Percentiles rank a stretch among this genome's conserved stretches.
These are phyloP conservation scores for Gyrodactylus salaris DNA, from an alignment of 1,140 invertebrate species.

Conservation along the genomic window DNA sequence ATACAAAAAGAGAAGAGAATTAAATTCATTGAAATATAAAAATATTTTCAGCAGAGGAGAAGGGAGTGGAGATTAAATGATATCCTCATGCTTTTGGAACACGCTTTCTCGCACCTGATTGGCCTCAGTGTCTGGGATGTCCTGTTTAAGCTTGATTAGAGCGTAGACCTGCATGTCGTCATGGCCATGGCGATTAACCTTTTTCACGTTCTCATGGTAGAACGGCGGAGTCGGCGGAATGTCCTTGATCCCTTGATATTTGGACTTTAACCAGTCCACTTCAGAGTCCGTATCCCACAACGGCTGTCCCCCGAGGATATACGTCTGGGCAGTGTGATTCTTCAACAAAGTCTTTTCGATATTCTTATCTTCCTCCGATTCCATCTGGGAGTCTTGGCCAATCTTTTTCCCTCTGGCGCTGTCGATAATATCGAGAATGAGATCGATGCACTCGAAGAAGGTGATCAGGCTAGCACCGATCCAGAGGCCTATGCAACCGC, in stretches of 20 bases:
- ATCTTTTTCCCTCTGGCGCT: neutral
- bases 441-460: constrained; percentile 4
- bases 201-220: neutral
- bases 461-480: constrained; percentile 5
- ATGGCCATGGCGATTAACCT: no score
- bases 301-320: neutral
- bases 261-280: neutral
- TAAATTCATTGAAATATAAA: no score
- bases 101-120: no score
- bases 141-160: no score
- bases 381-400: no score
- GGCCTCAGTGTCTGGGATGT: no score
- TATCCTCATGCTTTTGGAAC: no score
- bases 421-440: constrained; percentile 2
- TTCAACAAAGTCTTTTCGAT: neutral
- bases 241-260: neutral
- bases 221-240: neutral
- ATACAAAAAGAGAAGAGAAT: no score
- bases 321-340: neutral
- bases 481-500: constrained; percentile 6
- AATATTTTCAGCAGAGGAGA: no score
- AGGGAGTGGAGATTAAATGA: no score
- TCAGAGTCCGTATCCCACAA: neutral
- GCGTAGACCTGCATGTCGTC: no score
- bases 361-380: neutral